Evolutionary conservation across 2,113 vertebrate genomes (phyloP).

Genomic region (Laterallus jamaicensis): DNA sequence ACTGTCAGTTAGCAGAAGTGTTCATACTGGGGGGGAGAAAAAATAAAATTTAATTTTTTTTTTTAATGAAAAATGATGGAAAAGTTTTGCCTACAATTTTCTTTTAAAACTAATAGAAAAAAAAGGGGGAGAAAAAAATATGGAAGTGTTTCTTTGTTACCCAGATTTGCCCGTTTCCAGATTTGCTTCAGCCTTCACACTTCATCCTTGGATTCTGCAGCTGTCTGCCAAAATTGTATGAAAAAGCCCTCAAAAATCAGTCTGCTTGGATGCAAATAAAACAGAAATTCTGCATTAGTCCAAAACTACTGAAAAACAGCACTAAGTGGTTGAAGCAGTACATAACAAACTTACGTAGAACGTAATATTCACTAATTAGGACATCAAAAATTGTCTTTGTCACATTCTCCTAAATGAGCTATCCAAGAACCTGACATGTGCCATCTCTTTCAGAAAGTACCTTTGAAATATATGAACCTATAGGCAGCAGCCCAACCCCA

Average conservation of each 20-base stretch:
- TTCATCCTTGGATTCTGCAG: background rate
- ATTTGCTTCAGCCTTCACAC: background rate
- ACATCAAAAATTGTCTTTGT: background rate
- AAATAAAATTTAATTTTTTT: background rate
- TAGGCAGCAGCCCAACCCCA: background rate
- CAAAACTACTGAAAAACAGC: background rate
- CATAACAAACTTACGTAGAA: background rate
- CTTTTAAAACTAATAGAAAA: background rate
- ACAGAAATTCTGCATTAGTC: background rate
- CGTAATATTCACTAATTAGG: background rate
- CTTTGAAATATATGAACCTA: background rate
- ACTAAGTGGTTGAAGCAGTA: background rate
- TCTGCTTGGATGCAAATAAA: background rate
- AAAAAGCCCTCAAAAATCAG: background rate
- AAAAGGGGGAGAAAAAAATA: background rate
- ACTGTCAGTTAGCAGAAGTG: background rate
- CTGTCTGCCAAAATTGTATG: background rate
- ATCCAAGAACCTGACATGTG: background rate
- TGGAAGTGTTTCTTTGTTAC: background rate
- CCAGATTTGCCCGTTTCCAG: background rate
- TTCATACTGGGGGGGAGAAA: background rate
- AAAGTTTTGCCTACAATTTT: background rate
- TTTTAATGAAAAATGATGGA: background rate
- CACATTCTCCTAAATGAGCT: background rate
- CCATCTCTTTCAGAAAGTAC: background rate